Evolutionary conservation across 2,888 invertebrate genomes (phyloP).

Genomic region (Yponomeuta cagnagella): DNA sequence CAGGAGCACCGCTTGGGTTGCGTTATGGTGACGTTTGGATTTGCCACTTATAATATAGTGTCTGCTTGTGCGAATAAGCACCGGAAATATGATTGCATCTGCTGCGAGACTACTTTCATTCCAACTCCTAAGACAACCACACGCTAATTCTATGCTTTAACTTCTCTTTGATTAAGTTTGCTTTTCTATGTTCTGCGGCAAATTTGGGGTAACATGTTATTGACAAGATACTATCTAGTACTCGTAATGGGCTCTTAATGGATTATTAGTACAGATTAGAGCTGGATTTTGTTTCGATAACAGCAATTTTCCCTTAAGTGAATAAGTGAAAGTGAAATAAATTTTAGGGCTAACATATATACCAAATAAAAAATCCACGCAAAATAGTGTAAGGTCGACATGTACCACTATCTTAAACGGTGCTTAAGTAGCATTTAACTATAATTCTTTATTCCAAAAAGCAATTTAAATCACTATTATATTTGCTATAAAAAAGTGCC

Average conservation of each 20-base stretch:
- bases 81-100: conserved; percentile 54
- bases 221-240: not conserved
- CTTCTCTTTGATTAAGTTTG: not conserved
- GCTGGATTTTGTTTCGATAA: no score
- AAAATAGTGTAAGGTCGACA: no score
- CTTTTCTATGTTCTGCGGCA: not conserved
- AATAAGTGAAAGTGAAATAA: no score
- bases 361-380: no score
- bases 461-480: conserved; percentile 30
- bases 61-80: conserved; percentile 40
- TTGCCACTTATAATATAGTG: conserved; percentile 41
- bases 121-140: not conserved
- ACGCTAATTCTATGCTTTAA: not conserved
- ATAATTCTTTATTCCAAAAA: no score
- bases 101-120: not conserved
- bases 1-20: conserved; percentile 46
- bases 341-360: no score
- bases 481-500: conserved; percentile 53
- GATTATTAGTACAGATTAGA: not conserved
- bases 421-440: no score
- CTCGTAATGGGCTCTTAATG: not conserved
- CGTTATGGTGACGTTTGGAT: conserved; percentile 53
- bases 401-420: no score
- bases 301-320: no score
- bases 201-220: not conserved